Evolutionary conservation across 2,797 vertebrate genomes (phyloP).

Genomic region (Amblyraja radiata): DNA sequence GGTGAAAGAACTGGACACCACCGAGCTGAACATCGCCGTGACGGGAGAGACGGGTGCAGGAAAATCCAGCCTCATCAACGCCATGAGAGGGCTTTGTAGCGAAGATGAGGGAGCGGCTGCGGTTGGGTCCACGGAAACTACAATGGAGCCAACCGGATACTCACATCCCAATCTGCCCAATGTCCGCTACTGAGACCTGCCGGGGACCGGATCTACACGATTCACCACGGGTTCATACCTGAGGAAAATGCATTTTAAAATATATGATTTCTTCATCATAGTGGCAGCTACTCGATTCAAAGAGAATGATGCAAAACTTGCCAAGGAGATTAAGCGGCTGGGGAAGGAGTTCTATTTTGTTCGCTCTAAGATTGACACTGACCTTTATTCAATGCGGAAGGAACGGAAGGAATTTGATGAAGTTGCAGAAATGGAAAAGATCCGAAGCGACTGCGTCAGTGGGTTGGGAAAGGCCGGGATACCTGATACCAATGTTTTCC

Average conservation of each 20-base stretch:
- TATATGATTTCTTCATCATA: constrained; percentile 31
- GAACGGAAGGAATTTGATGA: neutral
- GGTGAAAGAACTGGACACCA: no score
- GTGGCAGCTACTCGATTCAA: neutral
- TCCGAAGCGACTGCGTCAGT: neutral
- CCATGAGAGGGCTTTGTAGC: neutral
- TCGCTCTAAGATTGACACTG: no score
- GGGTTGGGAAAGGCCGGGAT: neutral
- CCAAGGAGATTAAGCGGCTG: no score
- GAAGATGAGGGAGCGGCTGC: neutral
- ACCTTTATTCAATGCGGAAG: no score
- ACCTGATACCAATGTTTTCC: constrained; percentile 13
- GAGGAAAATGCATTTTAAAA: neutral
- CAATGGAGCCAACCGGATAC: neutral
- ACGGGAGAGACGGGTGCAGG: neutral
- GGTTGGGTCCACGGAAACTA: neutral
- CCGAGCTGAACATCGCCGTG: neutral
- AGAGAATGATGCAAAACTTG: no score
- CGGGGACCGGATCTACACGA: neutral
- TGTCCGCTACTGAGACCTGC: no score
- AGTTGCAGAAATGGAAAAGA: neutral
- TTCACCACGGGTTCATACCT: neutral
- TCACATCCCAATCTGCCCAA: no score
- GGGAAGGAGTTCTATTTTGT: no score
- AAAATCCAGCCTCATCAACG: neutral